Evolutionary conservation across 2,113 vertebrate genomes (phyloP), one percentile per base, ranked within the genome.

Genomic region (Callospermophilus lateralis): DNA sequence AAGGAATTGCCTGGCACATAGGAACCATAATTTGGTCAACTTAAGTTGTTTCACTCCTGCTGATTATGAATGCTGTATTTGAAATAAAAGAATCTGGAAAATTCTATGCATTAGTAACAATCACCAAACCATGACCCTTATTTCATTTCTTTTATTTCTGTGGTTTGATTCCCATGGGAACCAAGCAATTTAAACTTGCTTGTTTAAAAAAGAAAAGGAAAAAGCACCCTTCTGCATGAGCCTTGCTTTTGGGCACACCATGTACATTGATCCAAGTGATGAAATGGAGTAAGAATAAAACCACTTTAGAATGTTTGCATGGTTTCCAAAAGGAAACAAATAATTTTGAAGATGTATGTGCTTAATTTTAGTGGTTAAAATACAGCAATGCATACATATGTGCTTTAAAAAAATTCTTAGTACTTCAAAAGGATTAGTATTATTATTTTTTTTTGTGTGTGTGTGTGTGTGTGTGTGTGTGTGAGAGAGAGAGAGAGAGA

Each of bases 141-240:
- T 67, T 91, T 77, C 16, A 67, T 86, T 26, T 32, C n/a, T 76
- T 84, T 79, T 67, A 34, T 79, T 6, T 79, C 65, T 37, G 9
- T 77, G 51, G 28, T 45, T 79, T 70, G 58, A 51, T 97, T 96
- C 20, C 72, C 77, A 88, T 80, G n/a, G 77, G 42, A 86, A 96
- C 72, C 76, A 94, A 53, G 89, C 53, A 81, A 80, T 91, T 90
- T 84, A 89, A 80, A 85, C n/a, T 37, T 81, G 16, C 30, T 79
- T 78, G 3, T 65, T 89, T 90, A 32, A 28, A 87, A 77, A 93
- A 73, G 1, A 30, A 76, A 88, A 87, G 30, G 45, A 68, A 20
- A 83, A 90, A 63, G 26, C n/a, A 70, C 12, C 51, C 74, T 89
- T 73, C 28, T 89, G 7, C 17, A 68, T 86, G 34, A 86, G 48